Conservation (phyloP, 2,797 vertebrate genomes). For the Moxostoma hubbsi region DNA sequence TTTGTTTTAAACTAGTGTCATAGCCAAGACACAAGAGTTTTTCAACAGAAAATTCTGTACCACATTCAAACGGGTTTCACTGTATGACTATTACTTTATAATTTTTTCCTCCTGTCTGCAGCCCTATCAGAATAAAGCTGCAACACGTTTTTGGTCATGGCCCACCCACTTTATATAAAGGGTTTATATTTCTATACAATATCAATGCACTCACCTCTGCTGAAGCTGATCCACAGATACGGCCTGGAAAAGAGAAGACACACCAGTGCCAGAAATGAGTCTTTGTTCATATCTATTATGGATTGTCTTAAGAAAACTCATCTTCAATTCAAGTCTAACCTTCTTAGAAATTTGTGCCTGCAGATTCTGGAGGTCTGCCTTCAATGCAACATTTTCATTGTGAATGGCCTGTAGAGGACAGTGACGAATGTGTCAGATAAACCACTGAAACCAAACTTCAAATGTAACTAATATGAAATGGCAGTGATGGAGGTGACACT, state of each 20-base stretch:
- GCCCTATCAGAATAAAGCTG: no score
- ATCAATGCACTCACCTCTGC: constrained; percentile 82
- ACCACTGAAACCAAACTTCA: constrained; percentile 30
- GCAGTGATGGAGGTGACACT: constrained; percentile 32
- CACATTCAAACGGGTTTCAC: no score
- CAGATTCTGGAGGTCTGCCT: constrained; percentile 89
- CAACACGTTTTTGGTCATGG: no score
- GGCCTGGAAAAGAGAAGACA: constrained; percentile 70
- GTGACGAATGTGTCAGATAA: constrained; percentile 30
- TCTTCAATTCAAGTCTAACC: constrained; percentile 70
- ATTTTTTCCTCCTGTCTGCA: no score
- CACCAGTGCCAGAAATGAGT: constrained; percentile 50
- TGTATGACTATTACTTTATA: no score
- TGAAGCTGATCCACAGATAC: constrained; percentile 85
- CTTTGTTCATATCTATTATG: not conserved
- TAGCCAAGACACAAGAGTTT: no score
- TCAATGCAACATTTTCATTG: constrained; percentile 90
- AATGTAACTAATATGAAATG: not conserved
- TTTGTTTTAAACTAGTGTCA: no score
- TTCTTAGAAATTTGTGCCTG: constrained; percentile 90
- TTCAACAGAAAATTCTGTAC: no score
- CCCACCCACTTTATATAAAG: no score
- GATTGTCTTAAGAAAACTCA: not conserved
- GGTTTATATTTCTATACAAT: not conserved
- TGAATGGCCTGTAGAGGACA: constrained; percentile 82